Percentiles rank a stretch among this genome's conserved stretches.
Conservation (phyloP, 2,888 invertebrate species). For the Liposcelis brunnea region DNA sequence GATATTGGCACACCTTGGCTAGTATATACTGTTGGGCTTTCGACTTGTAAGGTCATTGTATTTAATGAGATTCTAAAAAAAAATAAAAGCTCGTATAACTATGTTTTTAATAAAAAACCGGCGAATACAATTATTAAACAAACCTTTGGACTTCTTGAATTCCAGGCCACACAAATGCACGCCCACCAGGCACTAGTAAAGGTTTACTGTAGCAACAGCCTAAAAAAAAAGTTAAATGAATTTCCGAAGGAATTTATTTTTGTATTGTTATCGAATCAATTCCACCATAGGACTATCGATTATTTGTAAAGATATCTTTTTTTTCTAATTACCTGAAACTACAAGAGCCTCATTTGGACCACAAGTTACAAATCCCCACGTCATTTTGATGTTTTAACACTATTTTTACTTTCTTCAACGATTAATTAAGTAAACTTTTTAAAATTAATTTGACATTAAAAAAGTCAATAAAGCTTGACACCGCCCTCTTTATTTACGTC, state of each 20-base stretch:
- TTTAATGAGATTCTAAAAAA: conserved; percentile 73
- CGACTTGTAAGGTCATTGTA: conserved; percentile 93
- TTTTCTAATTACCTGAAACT: conserved; percentile 56
- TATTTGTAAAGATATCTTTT: not conserved
- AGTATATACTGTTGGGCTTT: conserved; percentile 89
- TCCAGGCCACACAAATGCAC: conserved; percentile 94
- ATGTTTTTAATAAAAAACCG: conserved; percentile 6
- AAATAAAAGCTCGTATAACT: conserved; percentile 11
- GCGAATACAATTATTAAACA: conserved; percentile 10
- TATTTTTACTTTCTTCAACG: too few relatives aligned
- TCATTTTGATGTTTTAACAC: conserved; percentile 29
- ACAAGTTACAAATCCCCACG: conserved; percentile 85
- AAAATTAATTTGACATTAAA: not conserved
- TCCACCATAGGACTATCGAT: not conserved
- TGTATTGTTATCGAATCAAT: not conserved
- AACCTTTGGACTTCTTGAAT: conserved; percentile 71
- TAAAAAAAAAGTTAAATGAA: conserved; percentile 26
- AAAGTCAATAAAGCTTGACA: conserved; percentile 2
- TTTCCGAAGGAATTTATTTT: conserved; percentile 9
- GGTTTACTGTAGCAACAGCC: conserved; percentile 94
- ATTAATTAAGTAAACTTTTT: not conserved
- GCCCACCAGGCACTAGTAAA: conserved; percentile 81
- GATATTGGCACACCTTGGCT: conserved; percentile 94
- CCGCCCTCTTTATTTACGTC: not conserved
- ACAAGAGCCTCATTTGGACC: conserved; percentile 90